phyloP scores from a whole-genome alignment of 2,888 invertebrate species.

The Stenurella melanura region DNA sequence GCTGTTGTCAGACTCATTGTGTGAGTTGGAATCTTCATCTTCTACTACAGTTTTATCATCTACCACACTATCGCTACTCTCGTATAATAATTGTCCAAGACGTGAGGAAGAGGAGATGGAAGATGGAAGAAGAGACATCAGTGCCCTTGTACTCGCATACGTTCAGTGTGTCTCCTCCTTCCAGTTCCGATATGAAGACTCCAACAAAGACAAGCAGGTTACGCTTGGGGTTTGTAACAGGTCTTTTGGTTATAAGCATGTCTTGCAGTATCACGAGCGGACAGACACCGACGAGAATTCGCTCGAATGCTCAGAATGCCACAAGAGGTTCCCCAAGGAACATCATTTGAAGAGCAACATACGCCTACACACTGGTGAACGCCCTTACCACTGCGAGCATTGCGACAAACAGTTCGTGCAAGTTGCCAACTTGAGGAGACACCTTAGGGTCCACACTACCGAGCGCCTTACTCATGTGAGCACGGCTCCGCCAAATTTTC shows the following conservation, averaged over 20 bases:
- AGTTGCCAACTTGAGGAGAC: conserved; percentile 92
- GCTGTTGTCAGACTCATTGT: not conserved
- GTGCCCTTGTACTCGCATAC: conserved; percentile 75
- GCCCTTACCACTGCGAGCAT: conserved; percentile 93
- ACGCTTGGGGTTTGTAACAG: conserved; percentile 91
- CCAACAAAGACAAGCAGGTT: conserved; percentile 85
- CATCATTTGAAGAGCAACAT: conserved; percentile 96
- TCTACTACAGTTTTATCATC: not conserved
- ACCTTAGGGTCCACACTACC: conserved; percentile 92
- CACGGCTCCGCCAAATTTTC: conserved; percentile 91
- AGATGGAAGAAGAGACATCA: conserved; percentile 63
- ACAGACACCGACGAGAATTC: conserved; percentile 97
- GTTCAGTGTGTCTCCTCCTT: conserved; percentile 76
- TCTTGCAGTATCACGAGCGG: conserved; percentile 94
- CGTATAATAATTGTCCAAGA: conserved; percentile 27
- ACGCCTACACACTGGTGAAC: conserved; percentile 93
- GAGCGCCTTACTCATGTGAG: conserved; percentile 93
- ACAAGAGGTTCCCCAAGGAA: conserved; percentile 93
- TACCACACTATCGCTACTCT: not conserved
- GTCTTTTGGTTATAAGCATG: conserved; percentile 95
- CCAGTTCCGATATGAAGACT: conserved; percentile 68
- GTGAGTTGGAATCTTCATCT: not conserved
- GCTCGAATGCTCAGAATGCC: conserved; percentile 93
- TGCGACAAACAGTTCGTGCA: conserved; percentile 95
- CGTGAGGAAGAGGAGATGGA: conserved; percentile 63